Conservation (phyloP, 2,113 vertebrate genomes). For the Ovis aries region ARS-UI_Ramb_v3.0 NC_056065.1:51128001-51128500, state of each 20-base stretch:
- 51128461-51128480: not conserved
- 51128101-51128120: not conserved
- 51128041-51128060: not conserved
- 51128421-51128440: no score
- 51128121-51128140: not conserved
- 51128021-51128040: not conserved
- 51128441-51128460: not conserved
- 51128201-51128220: not conserved
- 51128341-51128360: rapidly evolving
- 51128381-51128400: not conserved
- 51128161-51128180: not conserved
- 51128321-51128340: not conserved
- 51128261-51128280: no score
- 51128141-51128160: not conserved
- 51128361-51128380: no score
- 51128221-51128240: not conserved
- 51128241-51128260: not conserved
- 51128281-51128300: not conserved
- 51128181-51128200: not conserved
- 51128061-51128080: not conserved
- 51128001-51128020: not conserved
- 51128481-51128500: constrained; percentile 45
- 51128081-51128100: not conserved
- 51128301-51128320: not conserved
- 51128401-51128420: not conserved